These are phyloP conservation scores for Drosophila melanica DNA, from an alignment of 1,140 invertebrate species.

Conservation along the genomic window DNA sequence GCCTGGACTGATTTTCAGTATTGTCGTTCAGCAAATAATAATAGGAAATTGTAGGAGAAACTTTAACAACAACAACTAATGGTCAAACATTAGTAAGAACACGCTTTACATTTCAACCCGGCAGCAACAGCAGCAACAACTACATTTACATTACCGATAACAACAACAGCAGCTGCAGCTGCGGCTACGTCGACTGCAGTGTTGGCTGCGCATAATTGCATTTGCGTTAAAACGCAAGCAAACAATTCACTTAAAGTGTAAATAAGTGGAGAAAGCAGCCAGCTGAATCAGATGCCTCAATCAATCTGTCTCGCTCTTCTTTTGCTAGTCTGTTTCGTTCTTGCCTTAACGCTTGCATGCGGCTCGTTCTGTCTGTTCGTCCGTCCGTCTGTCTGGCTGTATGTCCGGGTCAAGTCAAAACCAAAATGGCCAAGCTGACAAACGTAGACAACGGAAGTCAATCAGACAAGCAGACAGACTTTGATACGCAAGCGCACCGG, in stretches of 20 bases:
- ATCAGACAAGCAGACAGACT: slow-evolving; percentile 76
- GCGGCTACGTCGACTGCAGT: slow-evolving; percentile 22
- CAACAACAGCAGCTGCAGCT: slow-evolving; percentile 40
- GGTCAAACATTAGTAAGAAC: slow-evolving; percentile 65
- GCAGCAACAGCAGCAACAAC: slow-evolving; percentile 7
- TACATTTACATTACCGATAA: slow-evolving; percentile 32
- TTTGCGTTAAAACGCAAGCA: slow-evolving; percentile 79
- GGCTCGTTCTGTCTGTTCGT: background rate
- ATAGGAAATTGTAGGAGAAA: slow-evolving; percentile 43
- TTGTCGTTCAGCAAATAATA: slow-evolving; percentile 24
- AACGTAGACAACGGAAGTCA: slow-evolving; percentile 81
- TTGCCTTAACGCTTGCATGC: background rate
- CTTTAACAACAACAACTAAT: slow-evolving; percentile 60
- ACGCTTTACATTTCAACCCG: slow-evolving; percentile 51
- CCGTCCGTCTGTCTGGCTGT: slow-evolving; percentile 6
- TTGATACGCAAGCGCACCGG: slow-evolving; percentile 80
- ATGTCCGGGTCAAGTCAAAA: slow-evolving; percentile 55
- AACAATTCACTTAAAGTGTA: slow-evolving; percentile 82
- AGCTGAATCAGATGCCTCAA: slow-evolving; percentile 36
- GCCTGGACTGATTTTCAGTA: background rate
- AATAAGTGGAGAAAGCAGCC: slow-evolving; percentile 67
- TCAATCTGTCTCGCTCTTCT: slow-evolving; percentile 7
- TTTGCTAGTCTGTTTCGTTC: slow-evolving; percentile 11
- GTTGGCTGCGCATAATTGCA: slow-evolving; percentile 65
- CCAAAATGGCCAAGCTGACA: slow-evolving; percentile 80